phyloP scores from a whole-genome alignment of 2,113 vertebrate species.

The Colaptes auratus region DNA sequence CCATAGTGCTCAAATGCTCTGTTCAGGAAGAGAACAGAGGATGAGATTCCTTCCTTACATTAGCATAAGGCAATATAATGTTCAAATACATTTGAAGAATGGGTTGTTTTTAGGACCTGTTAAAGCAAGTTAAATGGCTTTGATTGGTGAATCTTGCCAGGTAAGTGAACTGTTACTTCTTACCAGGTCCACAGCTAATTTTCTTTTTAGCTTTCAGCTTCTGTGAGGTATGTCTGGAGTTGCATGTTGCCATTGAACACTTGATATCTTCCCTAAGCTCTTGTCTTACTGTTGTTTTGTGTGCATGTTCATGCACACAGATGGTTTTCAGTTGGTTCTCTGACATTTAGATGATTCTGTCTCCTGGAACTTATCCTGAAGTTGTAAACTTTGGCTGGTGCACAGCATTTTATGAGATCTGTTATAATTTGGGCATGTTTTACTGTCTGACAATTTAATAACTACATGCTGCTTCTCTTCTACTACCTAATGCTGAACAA shows the following conservation, averaged over 20 bases:
- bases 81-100: neutral
- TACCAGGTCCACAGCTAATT: neutral
- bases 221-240: neutral
- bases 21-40: neutral
- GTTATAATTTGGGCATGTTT: conserved; percentile 60
- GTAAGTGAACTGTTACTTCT: neutral
- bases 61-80: neutral
- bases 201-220: neutral
- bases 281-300: neutral
- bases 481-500: conserved; percentile 42
- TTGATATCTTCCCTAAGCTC: neutral
- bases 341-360: neutral
- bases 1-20: neutral
- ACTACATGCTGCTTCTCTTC: conserved; percentile 51
- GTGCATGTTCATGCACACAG: neutral
- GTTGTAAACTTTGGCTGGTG: conserved; percentile 14
- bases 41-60: neutral
- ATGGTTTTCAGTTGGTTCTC: neutral
- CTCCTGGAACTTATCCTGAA: neutral
- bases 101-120: rapidly evolving
- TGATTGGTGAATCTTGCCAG: neutral
- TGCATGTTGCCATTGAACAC: neutral
- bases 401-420: conserved; percentile 11
- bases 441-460: conserved; percentile 72
- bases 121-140: neutral